Base-by-base conservation (phyloP, 2,113 vertebrate genomes). In the Perccottus glenii region DNA sequence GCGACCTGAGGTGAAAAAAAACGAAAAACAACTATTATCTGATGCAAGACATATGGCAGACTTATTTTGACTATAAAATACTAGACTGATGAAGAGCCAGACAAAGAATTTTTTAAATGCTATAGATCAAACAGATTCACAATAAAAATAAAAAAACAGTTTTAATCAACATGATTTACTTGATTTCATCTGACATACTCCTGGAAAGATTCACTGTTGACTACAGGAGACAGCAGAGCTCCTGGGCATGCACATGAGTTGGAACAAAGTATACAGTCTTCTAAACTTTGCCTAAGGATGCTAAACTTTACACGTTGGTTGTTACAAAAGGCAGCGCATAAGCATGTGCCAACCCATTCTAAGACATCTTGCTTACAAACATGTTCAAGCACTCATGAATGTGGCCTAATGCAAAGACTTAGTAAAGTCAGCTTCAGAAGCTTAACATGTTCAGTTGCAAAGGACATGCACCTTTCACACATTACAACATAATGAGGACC, bases 1-100 rank as follows among this genome's bases (percentile, higher is more conserved):
- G 81, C 97, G 94, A 77, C 96, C 96, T 98, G 87, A 49, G 50
- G 68, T 11, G 59, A 5, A 65, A 43, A 46, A 4, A 53, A 70
- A 65, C 65, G n/a, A n/a, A 38, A 67, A 68, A 1, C 10, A 43
- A n/a, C 60, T 1, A 47, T 64, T 15, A 60, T 52, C 16, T 9
- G 16, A 44, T 61, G n/a, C 15, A 47, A 77, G 70, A 67, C 11
- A 56, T 73, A 43, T 0, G 55, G 11, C 47, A 45, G 4, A 12
- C 47, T 71, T 32, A 45, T 12, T 59, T 43, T 78, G 11, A 32
- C 10, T 7, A 50, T n/a, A 10, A 67, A 60, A 50, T 14, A 60
- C 16, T 27, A 35, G 48, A 11, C 15, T 58, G n/a, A 43, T 19
- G 11, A 10, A 5, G 3, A 3, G 1, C 7, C 19, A 75, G 19